Evolutionary conservation across 2,113 vertebrate genomes (phyloP), one percentile per base, ranked within the genome.

Genomic region (Indicator maculatus): DNA sequence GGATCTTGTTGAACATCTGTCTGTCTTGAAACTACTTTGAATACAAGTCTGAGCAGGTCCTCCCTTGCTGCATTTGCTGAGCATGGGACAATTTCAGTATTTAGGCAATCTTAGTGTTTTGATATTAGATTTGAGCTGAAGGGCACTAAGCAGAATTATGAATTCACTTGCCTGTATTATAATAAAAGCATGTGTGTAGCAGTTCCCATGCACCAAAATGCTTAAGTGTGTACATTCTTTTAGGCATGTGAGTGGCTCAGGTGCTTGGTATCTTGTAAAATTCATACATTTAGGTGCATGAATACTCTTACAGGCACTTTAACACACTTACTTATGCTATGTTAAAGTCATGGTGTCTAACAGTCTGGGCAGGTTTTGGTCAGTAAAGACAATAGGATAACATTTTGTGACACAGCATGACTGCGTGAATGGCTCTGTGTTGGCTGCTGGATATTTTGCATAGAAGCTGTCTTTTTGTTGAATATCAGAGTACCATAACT

Each of bases 1-100:
- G 83, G 71, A 85, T 91, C 88, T 95, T 96, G 93, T 75, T 78
- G 91, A 96, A 91, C 94, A 94, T 95, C 89, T 96, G 79, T 70
- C 79, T 88, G 53, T 93, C 91, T 50, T 39, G 39, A 90, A 94
- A 93, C 74, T 39, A 71, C 87, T 93, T n/a, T 72, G 69, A 90
- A 65, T 71, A 60, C 72, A 93, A 86, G 60, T 71, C 61, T 88
- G 5, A 86, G 76, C 47, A 78, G 65, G n/a, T 90, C 39, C 33
- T 83, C 10, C 36, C 38, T 27, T 36, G 31, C 78, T 55, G 41
- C 64, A n/a, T 82, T 91, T 88, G 58, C 66, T 61, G 33, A 81
- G 11, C 71, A 26, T 75, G 50, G 50, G 50, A 52, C 50, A 52
- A 26, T 52, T 24, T 26, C 50, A 13, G 23, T 26, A 26, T 52